Percentiles rank a stretch among this genome's conserved stretches.
Conservation (phyloP, 2,113 vertebrate species). For the Cyphomyrus discorhynchus region DNA sequence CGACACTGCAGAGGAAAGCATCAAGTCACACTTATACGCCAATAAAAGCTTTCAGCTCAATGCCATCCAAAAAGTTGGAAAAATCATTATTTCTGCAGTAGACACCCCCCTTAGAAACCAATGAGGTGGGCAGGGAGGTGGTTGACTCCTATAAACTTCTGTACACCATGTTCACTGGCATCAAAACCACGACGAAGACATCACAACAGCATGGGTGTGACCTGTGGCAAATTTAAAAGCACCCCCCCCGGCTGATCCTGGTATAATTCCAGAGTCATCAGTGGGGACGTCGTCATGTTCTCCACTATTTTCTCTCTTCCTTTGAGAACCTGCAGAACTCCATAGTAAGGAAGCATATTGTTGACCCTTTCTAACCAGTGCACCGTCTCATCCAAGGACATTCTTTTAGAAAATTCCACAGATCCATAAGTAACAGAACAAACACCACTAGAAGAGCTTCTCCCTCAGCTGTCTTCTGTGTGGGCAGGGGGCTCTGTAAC, state of each 20-base stretch:
- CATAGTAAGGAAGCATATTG: not conserved
- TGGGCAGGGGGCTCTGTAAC: not conserved
- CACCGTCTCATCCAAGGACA: not conserved
- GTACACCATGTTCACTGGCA: not conserved
- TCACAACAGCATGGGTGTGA: not conserved
- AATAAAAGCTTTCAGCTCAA: not conserved
- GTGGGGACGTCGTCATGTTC: not conserved
- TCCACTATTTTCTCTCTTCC: not conserved
- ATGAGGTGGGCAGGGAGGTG: not conserved
- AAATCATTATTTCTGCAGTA: not conserved
- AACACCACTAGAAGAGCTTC: not conserved
- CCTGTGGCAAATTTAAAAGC: not conserved
- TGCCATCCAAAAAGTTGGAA: not conserved
- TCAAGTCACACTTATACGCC: not conserved
- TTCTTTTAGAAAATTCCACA: not conserved
- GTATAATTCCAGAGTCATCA: not conserved
- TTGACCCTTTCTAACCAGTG: not conserved
- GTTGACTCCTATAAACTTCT: not conserved
- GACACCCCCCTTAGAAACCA: not conserved
- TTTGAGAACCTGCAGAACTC: not conserved
- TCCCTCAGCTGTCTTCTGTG: not conserved
- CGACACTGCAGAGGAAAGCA: not conserved
- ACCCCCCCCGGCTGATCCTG: not conserved
- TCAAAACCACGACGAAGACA: not conserved
- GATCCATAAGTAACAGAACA: not conserved